Evolutionary conservation across 2,888 invertebrate species (phyloP), one percentile per base, ranked within the genome.

Genomic region (Leucophenga maculata): DNA sequence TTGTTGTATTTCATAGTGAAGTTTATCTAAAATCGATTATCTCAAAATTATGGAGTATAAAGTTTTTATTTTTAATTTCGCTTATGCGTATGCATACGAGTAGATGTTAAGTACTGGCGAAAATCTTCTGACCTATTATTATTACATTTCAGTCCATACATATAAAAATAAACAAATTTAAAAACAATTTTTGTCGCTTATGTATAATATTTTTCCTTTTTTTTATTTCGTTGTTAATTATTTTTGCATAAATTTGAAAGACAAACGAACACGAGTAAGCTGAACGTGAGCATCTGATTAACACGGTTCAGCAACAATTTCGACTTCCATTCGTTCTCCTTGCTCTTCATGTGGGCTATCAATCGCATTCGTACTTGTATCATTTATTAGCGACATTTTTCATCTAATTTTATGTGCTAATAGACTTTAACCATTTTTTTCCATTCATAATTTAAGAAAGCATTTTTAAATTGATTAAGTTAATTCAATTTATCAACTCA

Each of bases 311-410:
- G 9, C n/a, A 39, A 18, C 44, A 60, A n/a, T 18, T 39, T 39
- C 39, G 44, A 60, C 18, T 60, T 18, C 11, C 60, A 60, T 18
- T 39, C 60, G 13, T 26, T 65, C 22, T 44, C 20, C 32, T 62
- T 62, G 13, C 44, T 39, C 44, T 39, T 39, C 16, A 39, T 44
- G 16, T 44, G n/a, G 6, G 14, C 14, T 62, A 44, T 32, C 39
- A 18, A 46, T 18, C 20, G 44, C 20, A 20, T 62, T 44, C 32
- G 9, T 57, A 31, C 22, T 11, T 65, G 65, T 48, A 48, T 62
- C 31, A 20, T 52, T 48, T 50, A 20, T 62, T 46, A 46, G 62
- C 46, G 62, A 62, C 62, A 62, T 62, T 62, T 46, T 62, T 46
- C 32, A 62, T 4, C 46, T 46, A 62, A 62, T 62, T 46, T 26